Evolutionary conservation across 2,797 vertebrate species (phyloP), one percentile per base, ranked within the genome.

Genomic region (Melanotaenia nigrans): DNA sequence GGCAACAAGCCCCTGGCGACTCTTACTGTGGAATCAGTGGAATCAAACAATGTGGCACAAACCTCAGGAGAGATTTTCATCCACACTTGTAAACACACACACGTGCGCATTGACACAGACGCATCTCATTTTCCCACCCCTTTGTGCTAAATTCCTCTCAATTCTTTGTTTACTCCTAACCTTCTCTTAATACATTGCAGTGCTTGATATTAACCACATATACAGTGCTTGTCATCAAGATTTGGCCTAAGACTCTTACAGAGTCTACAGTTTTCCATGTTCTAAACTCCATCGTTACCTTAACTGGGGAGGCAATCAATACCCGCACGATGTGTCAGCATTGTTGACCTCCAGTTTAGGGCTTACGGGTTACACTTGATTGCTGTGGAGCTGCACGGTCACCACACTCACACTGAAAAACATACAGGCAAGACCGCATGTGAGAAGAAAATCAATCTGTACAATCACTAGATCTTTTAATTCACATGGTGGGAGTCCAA

Each of bases 1-100:
- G 90, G 85, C 85, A 92, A 92, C 90, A 87, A 88, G 92, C 92
- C 94, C 92, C 92, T 79, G 86, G 93, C 89, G 95, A 83, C 93
- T 88, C 83, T 90, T 93, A 92, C 90, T 77, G 87, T 90, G 86
- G 88, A 93, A 92, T 93, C 91, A 88, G 86, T 91, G 87, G 87
- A 93, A 90, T 93, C 92, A 94, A 93, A 93, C 91, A 92, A 93
- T 91, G 92, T 61, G 24, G 75, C 89, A 90, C 89, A 92, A 92
- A 90, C 90, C 89, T 33, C 90, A 86, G 73, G 89, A 89, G 92
- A 88, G 78, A 70, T 84, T 86, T 82, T 65, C 81, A 80, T 88
- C 73, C 83, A 71, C 73, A 82, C 78, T 65, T 42, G 71, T 66
- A 71, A 69, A 81, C 77, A 81, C 62, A 84, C 67, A 77, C 62